Percentiles rank a stretch among this genome's conserved stretches.
These are phyloP conservation scores for Protobothrops mucrosquamatus DNA, from an alignment of 2,113 vertebrate genomes.

Conservation along the genomic window DNA sequence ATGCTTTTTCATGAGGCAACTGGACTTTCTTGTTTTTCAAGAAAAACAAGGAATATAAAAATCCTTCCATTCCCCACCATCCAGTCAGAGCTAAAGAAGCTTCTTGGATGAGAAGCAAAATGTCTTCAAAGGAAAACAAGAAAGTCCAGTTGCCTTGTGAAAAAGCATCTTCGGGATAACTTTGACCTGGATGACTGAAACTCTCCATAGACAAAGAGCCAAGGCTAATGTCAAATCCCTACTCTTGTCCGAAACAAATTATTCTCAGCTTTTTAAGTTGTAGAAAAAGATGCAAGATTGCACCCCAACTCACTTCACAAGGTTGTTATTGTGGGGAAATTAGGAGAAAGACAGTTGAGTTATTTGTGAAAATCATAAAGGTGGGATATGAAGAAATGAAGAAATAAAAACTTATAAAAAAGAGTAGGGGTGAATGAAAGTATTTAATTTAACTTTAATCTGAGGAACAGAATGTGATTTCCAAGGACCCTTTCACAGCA, in stretches of 20 bases:
- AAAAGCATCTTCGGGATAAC: too few relatives aligned
- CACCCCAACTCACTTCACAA: neutral
- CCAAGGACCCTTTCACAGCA: neutral
- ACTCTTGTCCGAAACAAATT: neutral
- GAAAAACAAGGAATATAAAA: too few relatives aligned
- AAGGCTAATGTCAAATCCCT: neutral
- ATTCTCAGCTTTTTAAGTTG: neutral
- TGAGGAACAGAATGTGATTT: neutral
- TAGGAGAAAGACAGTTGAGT: neutral
- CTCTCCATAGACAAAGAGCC: neutral
- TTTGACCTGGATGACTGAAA: too few relatives aligned
- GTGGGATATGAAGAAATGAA: neutral
- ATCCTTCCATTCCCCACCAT: too few relatives aligned
- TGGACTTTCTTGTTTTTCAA: too few relatives aligned
- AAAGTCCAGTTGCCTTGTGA: too few relatives aligned
- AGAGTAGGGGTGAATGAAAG: neutral
- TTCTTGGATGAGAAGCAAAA: too few relatives aligned
- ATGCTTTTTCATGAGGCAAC: too few relatives aligned
- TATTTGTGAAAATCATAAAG: neutral
- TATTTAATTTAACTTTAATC: neutral
- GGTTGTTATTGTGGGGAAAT: neutral
- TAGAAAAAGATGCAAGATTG: neutral
- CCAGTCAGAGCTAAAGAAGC: too few relatives aligned
- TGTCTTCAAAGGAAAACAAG: too few relatives aligned
- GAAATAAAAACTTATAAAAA: neutral